Base-by-base conservation (phyloP, 2,797 vertebrate species). In the Spheniscus humboldti region DNA sequence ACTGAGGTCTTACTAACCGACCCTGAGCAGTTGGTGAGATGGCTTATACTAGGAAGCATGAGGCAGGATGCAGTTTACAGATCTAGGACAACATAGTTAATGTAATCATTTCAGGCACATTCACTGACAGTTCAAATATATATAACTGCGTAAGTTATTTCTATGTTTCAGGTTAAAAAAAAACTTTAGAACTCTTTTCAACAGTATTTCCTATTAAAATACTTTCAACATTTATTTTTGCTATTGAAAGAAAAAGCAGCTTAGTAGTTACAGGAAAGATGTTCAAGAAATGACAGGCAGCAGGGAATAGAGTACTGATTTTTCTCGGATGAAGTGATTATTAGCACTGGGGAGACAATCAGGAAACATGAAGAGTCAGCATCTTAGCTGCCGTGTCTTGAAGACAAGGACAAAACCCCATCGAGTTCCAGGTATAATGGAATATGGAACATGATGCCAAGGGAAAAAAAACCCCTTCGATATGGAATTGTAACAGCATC, bases 371-470 rank as follows among this genome's bases (percentile, higher is more conserved):
- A 96, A 68, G 72, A 88, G 52, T 94, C 91, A 95, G 94, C 93
- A 91, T 86, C 85, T 86, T 75, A 56, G 78, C 69, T 79, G 55
- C 55, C 76, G 39, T 66, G 56, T 83, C 89, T 83, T 67, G 73
- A 95, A 97, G 69, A 92, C 82, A 88, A 94, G 96, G 93, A 91
- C 86, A 91, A 80, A 97, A 83, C 13, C 35, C 53, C 59, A 48
- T 10, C 2, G 7, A 81, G 66, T 86, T 94, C 73, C 69, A 95
- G 79, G 47, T 77, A 80, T 74, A 87, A 93, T 11, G 73, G 77
- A 96, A 93, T 71, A 81, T 4, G 37, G 57, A 90, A 76, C 25
- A 69, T 3, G n/a, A 80, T 84, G 76, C 43, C 75, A 94, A 52
- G 3, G 9, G 22, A 6, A 37, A 45, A 48, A 39, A 47, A 67